Evolutionary conservation across 2,113 vertebrate species (phyloP).

Genomic region (Phrynocephalus versicolor): DNA sequence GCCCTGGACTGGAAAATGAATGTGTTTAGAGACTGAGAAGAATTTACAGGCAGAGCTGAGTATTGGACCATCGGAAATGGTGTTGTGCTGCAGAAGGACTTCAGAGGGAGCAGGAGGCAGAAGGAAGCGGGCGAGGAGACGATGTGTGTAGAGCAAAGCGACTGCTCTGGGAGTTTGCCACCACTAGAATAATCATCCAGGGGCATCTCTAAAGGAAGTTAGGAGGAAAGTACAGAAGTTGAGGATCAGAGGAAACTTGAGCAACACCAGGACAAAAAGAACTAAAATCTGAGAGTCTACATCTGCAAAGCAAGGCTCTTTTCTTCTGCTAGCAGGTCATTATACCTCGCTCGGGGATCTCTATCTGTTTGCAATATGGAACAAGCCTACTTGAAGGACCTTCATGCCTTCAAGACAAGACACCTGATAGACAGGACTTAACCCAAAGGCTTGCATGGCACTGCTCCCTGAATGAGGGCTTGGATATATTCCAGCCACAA

Average conservation of each 20-base stretch:
- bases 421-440: not conserved
- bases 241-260: not conserved
- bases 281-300: not conserved
- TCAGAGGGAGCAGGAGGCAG: not conserved
- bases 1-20: not conserved
- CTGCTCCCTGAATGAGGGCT: not conserved
- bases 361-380: not conserved
- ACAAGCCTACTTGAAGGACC: not conserved
- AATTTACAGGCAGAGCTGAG: not conserved
- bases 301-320: not conserved
- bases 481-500: fast-evolving
- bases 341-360: not conserved
- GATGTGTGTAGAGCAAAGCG: not conserved
- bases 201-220: not conserved
- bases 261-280: not conserved
- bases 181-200: too few relatives aligned
- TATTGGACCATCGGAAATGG: not conserved
- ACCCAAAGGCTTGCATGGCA: not conserved
- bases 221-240: not conserved
- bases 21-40: fast-evolving
- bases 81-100: not conserved
- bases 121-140: not conserved
- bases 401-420: not conserved
- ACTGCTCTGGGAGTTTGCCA: too few relatives aligned
- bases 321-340: not conserved